Conservation (phyloP, 2,888 invertebrate species). For the Timema podura region DNA sequence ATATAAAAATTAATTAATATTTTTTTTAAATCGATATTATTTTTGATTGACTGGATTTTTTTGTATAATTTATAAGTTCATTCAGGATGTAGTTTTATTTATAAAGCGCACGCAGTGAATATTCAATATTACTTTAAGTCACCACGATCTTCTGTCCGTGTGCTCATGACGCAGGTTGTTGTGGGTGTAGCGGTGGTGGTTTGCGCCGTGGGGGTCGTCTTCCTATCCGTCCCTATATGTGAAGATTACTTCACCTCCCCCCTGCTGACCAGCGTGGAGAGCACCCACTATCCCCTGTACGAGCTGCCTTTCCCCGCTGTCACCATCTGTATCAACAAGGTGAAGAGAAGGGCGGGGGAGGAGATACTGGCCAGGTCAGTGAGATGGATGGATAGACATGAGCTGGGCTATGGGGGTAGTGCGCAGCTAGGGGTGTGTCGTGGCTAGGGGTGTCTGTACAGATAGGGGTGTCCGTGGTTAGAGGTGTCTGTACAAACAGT, state of each 20-base stretch:
- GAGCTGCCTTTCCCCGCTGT: slow-evolving; percentile 38
- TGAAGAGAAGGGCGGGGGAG: slow-evolving; percentile 34
- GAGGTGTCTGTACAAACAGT: too few relatives aligned
- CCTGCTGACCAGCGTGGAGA: slow-evolving; percentile 36
- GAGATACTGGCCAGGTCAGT: slow-evolving; percentile 32
- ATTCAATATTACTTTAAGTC: too few relatives aligned
- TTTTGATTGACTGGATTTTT: too few relatives aligned
- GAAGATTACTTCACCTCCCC: slow-evolving; percentile 34
- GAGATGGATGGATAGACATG: not conserved
- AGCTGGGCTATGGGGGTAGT: not conserved
- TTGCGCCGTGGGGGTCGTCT: slow-evolving; percentile 33
- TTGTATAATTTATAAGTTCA: too few relatives aligned
- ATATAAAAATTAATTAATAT: too few relatives aligned
- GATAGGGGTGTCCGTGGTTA: too few relatives aligned
- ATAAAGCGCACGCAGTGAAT: too few relatives aligned
- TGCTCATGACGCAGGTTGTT: slow-evolving; percentile 24
- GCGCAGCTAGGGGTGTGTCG: not conserved
- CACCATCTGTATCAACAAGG: slow-evolving; percentile 37
- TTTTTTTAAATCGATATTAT: too few relatives aligned
- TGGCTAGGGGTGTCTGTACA: too few relatives aligned
- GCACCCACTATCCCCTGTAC: slow-evolving; percentile 36
- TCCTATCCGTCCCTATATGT: slow-evolving; percentile 35
- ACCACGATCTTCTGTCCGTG: too few relatives aligned
- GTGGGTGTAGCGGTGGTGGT: slow-evolving; percentile 33
- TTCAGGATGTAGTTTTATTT: too few relatives aligned